Percentiles rank a stretch among this genome's conserved stretches.
Conservation (phyloP, 2,113 vertebrate species). For the Coptodon rendalli region DNA sequence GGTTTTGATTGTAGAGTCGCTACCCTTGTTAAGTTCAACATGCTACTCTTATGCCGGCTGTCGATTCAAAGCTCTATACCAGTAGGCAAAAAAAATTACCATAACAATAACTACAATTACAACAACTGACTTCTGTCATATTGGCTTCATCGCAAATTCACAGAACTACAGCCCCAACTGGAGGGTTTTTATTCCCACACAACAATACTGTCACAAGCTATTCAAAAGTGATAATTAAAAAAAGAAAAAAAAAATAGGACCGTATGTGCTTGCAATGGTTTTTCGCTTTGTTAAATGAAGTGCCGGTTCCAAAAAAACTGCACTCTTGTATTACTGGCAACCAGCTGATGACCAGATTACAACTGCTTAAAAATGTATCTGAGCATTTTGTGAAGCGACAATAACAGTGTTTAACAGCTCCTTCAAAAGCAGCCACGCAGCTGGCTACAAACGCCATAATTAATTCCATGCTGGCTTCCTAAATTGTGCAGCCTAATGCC, state of each 20-base stretch:
- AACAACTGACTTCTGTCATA: neutral
- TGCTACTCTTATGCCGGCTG: neutral
- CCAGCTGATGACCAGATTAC: conserved; percentile 20
- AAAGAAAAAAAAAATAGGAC: neutral
- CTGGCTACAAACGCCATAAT: conserved; percentile 37
- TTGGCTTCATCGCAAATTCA: neutral
- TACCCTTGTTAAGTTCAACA: neutral
- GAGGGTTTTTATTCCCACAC: neutral
- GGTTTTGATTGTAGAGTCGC: neutral
- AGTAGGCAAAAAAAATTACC: neutral
- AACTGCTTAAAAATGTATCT: conserved; percentile 9
- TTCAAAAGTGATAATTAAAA: neutral
- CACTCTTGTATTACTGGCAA: neutral
- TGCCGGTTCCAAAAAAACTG: neutral
- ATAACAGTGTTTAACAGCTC: conserved; percentile 31
- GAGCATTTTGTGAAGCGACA: conserved; percentile 9
- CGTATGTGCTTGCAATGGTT: neutral
- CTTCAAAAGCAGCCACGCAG: conserved; percentile 19
- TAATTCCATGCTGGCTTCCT: conserved; percentile 33
- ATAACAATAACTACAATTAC: neutral
- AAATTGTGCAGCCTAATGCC: conserved; percentile 25
- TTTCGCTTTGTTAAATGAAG: neutral
- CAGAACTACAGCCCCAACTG: neutral
- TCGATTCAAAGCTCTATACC: neutral
- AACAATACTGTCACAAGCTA: neutral